Base-by-base conservation (phyloP, 1,140 invertebrate genomes). In the Drosophila bocki region DNA sequence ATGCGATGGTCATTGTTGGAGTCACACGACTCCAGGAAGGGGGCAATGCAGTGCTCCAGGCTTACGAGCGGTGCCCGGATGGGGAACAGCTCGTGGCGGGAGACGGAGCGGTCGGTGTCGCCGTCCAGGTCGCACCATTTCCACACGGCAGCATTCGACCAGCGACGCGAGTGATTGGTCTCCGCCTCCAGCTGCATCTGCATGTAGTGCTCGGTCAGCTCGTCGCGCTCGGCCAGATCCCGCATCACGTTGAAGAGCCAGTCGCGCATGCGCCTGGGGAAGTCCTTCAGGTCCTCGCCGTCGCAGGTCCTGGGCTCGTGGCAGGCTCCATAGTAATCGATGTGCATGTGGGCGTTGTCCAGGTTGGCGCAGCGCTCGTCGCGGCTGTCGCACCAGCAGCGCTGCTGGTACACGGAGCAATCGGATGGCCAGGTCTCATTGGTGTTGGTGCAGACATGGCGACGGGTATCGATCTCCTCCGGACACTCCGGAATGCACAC, bases 191-290 rank as follows among this genome's bases (percentile, higher is more conserved):
- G 94, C 94, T 98, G 96, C 96, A 98, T 96, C 93, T 96, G 94
- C 91, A 97, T 94, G 90, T 97, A 98, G 90, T 98, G 95, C 7
- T 96, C 95, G n/a, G 96, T 95, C 5, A 99, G 94, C 93, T 98
- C 97, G 85, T 97, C 94, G 78, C 97, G 95, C 91, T 98, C 97
- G 56, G 98, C 98, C 92, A 99, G 94, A 93, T 99, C 98, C 67
- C 97, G 95, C 97, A 98, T 98, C 57, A 99, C 97, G 94, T 98
- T 98, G 94, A 98, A 99, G 8, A 99, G 95, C 98, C 98, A 99
- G 86, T 99, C 98, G 45, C 97, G 95, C 98, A 99, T 99, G 80
- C 98, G 95, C 26, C 98, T 95, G 22, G 97, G 97, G 93, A 98
- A 98, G 93, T 98, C 97, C 7, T 95, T 94, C 95, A 98, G 96